Evolutionary conservation across 2,797 vertebrate genomes (phyloP).

Genomic region (Sebastes taczanowskii): DNA sequence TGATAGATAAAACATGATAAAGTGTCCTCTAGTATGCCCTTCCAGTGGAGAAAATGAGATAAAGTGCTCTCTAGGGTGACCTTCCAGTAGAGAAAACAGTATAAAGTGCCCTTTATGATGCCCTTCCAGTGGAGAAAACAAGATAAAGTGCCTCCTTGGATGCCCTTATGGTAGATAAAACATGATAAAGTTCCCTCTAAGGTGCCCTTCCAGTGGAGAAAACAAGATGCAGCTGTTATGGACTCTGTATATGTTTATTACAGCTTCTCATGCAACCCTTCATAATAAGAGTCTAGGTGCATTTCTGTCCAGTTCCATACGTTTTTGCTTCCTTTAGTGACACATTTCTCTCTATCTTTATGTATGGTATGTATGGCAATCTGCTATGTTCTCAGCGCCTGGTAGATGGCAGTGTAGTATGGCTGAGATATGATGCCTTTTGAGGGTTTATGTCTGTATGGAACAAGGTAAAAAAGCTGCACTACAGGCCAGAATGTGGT

Average conservation of each 20-base stretch:
- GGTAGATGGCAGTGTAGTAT: slow-evolving; percentile 28
- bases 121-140: too few relatives aligned
- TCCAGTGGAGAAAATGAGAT: too few relatives aligned
- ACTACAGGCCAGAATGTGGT: not conserved
- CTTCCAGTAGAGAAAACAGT: too few relatives aligned
- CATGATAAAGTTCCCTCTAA: too few relatives aligned
- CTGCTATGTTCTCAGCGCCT: not conserved
- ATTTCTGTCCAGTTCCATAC: not conserved
- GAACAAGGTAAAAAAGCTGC: not conserved
- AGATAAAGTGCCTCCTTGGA: fast-evolving
- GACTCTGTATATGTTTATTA: too few relatives aligned
- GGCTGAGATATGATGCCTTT: not conserved
- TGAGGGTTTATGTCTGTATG: not conserved
- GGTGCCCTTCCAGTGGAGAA: too few relatives aligned
- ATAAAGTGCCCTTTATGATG: too few relatives aligned
- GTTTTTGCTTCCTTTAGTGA: not conserved
- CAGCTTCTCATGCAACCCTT: not conserved
- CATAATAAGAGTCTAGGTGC: not conserved
- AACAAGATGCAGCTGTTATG: too few relatives aligned
- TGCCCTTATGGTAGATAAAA: too few relatives aligned
- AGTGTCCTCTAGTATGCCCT: too few relatives aligned
- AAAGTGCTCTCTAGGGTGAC: fast-evolving
- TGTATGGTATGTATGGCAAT: not conserved
- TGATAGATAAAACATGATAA: too few relatives aligned
- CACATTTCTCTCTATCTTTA: not conserved